Conservation (phyloP, 2,888 invertebrate genomes). For the Tetanocera ferruginea region DNA sequence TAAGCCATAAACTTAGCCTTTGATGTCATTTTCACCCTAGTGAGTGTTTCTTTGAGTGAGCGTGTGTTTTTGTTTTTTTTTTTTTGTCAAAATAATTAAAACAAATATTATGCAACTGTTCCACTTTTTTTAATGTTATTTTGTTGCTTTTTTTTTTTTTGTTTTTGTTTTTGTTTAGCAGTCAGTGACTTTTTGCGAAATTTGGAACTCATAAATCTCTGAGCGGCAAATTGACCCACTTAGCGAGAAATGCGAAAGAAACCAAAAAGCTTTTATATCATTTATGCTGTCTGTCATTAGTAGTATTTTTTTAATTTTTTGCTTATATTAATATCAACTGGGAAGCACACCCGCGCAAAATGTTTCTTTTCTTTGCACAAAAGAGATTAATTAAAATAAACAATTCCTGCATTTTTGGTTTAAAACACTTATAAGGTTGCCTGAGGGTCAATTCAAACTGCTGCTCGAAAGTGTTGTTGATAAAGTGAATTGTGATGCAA, state of each 20-base stretch:
- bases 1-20: background rate
- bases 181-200: conserved; percentile 29
- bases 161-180: background rate
- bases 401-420: background rate
- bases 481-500: background rate
- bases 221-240: conserved; percentile 6
- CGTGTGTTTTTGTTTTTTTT: background rate
- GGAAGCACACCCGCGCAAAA: no score
- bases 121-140: background rate
- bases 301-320: background rate
- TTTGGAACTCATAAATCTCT: conserved; percentile 27
- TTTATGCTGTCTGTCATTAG: no score
- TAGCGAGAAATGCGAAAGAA: background rate
- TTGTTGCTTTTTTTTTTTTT: background rate
- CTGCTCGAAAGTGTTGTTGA: no score
- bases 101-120: conserved; percentile 13
- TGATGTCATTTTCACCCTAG: background rate
- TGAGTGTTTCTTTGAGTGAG: background rate
- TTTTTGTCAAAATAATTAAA: background rate
- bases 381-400: no score
- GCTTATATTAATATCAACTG: background rate
- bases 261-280: background rate
- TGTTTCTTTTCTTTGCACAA: no score
- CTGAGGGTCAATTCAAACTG: background rate
- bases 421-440: background rate